phyloP scores from a whole-genome alignment of 2,113 vertebrate species.

The Tragelaphus imberbis region DNA sequence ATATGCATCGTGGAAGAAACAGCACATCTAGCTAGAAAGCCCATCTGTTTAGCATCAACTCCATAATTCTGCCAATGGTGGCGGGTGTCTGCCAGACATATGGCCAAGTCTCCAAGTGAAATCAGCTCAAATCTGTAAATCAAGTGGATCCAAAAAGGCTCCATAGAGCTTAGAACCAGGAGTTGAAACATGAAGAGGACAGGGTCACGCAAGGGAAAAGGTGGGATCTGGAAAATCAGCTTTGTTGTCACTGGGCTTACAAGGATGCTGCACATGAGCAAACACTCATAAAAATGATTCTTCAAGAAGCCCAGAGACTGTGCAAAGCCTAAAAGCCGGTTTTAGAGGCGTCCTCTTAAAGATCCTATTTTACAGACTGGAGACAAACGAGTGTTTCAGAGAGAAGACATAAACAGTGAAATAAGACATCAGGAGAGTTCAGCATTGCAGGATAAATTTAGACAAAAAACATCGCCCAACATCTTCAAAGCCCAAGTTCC shows the following conservation, averaged over 20 bases:
- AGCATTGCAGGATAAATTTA: rapidly evolving
- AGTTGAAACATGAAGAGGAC: rapidly evolving
- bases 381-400: not conserved
- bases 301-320: not conserved
- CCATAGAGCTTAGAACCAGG: not conserved
- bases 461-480: rapidly evolving
- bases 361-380: not conserved
- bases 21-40: not conserved
- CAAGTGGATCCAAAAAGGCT: not conserved
- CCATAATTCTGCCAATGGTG: not conserved
- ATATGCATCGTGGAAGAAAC: not conserved
- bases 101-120: not conserved
- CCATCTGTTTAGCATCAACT: constrained; percentile 43
- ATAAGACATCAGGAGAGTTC: rapidly evolving
- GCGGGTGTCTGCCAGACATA: constrained; percentile 28
- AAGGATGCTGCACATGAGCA: not conserved
- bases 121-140: not conserved
- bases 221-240: rapidly evolving
- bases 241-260: rapidly evolving
- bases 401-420: too few species aligned
- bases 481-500: not conserved
- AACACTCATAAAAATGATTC: not conserved
- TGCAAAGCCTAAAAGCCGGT: not conserved
- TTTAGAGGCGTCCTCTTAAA: not conserved
- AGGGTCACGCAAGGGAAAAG: not conserved